phyloP scores from a whole-genome alignment of 2,113 vertebrate genomes.

The Sterrhoptilus dennistouni region DNA sequence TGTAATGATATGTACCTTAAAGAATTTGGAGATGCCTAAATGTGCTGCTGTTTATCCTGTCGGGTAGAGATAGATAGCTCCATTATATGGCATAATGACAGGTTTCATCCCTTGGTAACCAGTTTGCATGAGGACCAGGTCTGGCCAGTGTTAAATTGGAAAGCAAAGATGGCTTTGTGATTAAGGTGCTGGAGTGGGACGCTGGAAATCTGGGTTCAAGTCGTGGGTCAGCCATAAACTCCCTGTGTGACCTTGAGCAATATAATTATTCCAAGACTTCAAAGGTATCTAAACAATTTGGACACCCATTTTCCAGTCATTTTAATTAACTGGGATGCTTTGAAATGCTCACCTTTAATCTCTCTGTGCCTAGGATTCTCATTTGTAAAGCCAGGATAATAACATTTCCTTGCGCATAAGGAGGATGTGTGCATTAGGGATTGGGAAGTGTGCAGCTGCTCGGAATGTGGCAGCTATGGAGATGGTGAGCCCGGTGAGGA shows the following conservation, averaged over 20 bases:
- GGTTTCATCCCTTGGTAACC: not conserved
- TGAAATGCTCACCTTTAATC: conserved; percentile 66
- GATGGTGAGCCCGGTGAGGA: not conserved
- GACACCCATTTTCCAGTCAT: conserved; percentile 65
- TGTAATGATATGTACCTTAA: not conserved
- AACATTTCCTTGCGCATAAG: not conserved
- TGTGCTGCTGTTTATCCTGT: conserved; percentile 53
- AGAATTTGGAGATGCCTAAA: not conserved
- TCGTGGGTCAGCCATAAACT: conserved; percentile 61
- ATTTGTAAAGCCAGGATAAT: conserved; percentile 46
- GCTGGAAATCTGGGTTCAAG: conserved; percentile 62
- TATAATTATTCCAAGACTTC: conserved; percentile 59
- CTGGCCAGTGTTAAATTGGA: conserved; percentile 62
- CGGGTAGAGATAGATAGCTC: conserved; percentile 35
- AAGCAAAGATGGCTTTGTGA: conserved; percentile 59
- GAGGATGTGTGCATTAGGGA: not conserved
- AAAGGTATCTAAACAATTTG: conserved; percentile 68
- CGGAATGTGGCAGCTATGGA: rapidly evolving
- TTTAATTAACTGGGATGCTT: conserved; percentile 69
- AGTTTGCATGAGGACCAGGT: conserved; percentile 56
- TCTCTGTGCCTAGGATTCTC: conserved; percentile 32
- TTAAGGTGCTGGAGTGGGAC: conserved; percentile 55
- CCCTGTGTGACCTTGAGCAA: conserved; percentile 62
- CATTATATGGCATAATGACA: conserved; percentile 46
- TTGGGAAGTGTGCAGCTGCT: conserved; percentile 7